A percentile compares a stretch with the other conserved stretches of the same genome.
Conservation (phyloP, 2,888 invertebrate species). For the Drosophila prostipennis region DNA sequence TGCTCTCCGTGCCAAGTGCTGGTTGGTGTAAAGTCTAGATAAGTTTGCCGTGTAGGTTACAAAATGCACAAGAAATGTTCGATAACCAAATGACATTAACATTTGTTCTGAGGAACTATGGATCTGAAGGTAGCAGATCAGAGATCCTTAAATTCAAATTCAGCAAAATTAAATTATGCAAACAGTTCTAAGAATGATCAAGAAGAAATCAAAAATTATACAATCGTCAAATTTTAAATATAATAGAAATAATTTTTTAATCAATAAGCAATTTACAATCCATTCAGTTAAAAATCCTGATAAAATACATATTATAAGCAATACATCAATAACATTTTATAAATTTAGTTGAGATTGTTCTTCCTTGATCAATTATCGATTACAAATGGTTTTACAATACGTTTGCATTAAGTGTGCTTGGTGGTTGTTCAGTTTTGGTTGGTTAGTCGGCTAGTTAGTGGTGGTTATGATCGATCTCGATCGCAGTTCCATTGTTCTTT, state of each 20-base stretch:
- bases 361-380: not conserved
- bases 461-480: slow-evolving; percentile 7
- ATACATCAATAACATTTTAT: not conserved
- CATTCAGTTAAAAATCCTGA: too few species aligned
- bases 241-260: not conserved
- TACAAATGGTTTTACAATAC: slow-evolving; percentile 1
- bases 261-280: too few species aligned
- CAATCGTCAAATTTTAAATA: not conserved
- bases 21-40: slow-evolving; percentile 40
- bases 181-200: not conserved
- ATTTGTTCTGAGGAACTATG: slow-evolving; percentile 17
- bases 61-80: slow-evolving; percentile 58
- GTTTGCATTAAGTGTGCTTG: slow-evolving; percentile 13
- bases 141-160: slow-evolving; percentile 18
- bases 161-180: not conserved
- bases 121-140: slow-evolving; percentile 16
- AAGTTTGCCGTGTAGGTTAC: slow-evolving; percentile 45
- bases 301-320: too few species aligned
- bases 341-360: not conserved
- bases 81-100: slow-evolving; percentile 1
- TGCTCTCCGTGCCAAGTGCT: slow-evolving; percentile 29
- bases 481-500: slow-evolving; percentile 25
- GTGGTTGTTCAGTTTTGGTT: slow-evolving; percentile 18
- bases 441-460: slow-evolving; percentile 3
- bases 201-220: not conserved